These are phyloP conservation scores for Busseola fusca DNA, from an alignment of 2,888 invertebrate genomes.

Conservation along the genomic window DNA sequence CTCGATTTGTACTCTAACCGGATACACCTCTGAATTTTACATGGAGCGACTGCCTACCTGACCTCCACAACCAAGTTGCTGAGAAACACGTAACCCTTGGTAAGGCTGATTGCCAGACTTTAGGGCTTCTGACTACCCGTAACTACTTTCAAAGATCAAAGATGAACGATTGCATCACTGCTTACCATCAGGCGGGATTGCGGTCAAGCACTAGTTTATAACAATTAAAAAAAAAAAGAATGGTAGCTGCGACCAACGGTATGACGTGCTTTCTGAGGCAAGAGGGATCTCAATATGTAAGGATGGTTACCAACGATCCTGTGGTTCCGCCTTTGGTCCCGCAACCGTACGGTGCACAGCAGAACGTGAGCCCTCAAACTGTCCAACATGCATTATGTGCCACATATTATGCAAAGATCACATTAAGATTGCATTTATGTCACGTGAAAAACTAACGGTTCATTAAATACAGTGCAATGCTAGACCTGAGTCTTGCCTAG, in stretches of 20 bases:
- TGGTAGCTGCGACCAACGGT: not conserved
- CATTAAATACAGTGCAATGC: not conserved
- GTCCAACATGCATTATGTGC: not conserved
- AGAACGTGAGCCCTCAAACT: slow-evolving; percentile 29
- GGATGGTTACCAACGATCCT: not conserved
- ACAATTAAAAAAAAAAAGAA: no score
- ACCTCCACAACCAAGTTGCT: not conserved
- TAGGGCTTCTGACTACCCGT: not conserved
- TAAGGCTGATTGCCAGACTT: not conserved
- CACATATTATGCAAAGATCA: slow-evolving; percentile 4
- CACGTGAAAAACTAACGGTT: slow-evolving; percentile 21
- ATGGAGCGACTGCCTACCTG: no score
- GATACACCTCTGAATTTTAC: no score
- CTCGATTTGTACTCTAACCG: not conserved
- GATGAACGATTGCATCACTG: no score
- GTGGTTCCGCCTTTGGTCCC: not conserved
- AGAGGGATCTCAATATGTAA: not conserved
- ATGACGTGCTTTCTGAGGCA: not conserved
- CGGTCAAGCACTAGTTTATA: no score
- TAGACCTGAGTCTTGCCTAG: not conserved
- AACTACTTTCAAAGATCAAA: no score
- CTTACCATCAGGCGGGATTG: no score
- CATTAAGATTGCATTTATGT: slow-evolving; percentile 9
- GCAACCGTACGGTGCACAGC: slow-evolving; percentile 10
- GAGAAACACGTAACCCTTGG: no score